Conservation (phyloP, 1,140 invertebrate genomes). For the Drosophila sturtevanti region DNA sequence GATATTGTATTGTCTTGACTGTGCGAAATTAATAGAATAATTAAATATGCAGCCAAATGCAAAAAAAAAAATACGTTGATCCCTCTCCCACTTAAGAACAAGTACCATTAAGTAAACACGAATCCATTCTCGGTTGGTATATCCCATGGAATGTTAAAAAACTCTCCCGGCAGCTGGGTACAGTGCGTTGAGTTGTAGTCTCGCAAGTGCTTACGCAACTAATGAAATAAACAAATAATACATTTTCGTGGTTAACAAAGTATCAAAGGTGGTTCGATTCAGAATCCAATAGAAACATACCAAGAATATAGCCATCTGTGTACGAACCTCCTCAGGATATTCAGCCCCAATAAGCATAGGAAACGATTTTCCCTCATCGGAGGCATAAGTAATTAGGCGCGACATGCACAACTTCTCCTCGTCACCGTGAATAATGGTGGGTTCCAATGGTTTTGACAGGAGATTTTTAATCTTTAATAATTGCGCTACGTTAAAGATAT, state of each 20-base stretch:
- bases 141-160: slow-evolving; percentile 86
- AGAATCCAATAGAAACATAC: slow-evolving; percentile 81
- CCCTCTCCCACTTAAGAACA: slow-evolving; percentile 1
- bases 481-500: slow-evolving; percentile 85
- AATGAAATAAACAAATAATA: slow-evolving; percentile 67
- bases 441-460: slow-evolving; percentile 69
- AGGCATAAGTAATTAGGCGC: slow-evolving; percentile 85
- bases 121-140: slow-evolving; percentile 81
- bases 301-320: slow-evolving; percentile 86
- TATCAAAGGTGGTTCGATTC: background rate
- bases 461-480: slow-evolving; percentile 59
- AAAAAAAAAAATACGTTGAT: slow-evolving; percentile 35
- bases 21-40: slow-evolving; percentile 46
- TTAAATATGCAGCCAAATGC: slow-evolving; percentile 72
- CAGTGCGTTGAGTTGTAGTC: slow-evolving; percentile 95
- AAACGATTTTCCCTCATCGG: slow-evolving; percentile 84
- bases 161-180: slow-evolving; percentile 88
- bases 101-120: slow-evolving; percentile 72
- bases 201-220: slow-evolving; percentile 91
- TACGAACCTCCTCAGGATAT: slow-evolving; percentile 83
- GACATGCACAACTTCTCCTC: slow-evolving; percentile 84
- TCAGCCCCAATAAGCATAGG: slow-evolving; percentile 86
- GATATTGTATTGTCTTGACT: slow-evolving; percentile 14
- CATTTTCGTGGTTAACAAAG: background rate
- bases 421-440: slow-evolving; percentile 42